A percentile compares a stretch with the other conserved stretches of the same genome.
Evolutionary conservation across 2,797 vertebrate genomes (phyloP).

Genomic region (Momotus momota): DNA sequence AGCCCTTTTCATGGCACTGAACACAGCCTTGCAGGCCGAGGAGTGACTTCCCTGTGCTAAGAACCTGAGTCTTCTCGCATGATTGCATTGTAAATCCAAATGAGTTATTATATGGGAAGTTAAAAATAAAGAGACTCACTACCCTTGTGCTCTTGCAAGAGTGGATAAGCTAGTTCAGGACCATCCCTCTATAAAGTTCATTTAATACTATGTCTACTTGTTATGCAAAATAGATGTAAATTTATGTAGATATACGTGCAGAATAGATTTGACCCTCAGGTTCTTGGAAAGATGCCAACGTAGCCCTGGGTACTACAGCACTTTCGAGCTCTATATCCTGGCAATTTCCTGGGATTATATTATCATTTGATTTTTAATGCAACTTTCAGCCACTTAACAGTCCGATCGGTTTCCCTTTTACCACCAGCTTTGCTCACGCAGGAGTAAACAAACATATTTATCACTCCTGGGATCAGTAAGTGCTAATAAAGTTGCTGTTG

Average conservation of each 20-base stretch:
- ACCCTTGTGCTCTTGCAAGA: neutral
- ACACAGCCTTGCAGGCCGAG: accelerated
- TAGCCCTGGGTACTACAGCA: neutral
- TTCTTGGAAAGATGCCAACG: neutral
- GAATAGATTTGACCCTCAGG: conserved; percentile 51
- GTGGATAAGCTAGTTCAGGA: neutral
- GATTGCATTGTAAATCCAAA: neutral
- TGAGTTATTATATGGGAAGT: neutral
- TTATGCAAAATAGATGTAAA: conserved; percentile 54
- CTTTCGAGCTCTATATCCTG: conserved; percentile 14
- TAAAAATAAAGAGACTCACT: neutral
- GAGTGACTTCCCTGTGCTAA: neutral
- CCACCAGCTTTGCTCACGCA: conserved; percentile 57
- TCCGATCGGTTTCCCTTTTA: conserved; percentile 67
- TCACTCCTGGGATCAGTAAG: conserved; percentile 75
- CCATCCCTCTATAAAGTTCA: accelerated
- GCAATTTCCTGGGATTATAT: conserved; percentile 63
- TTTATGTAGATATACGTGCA: conserved; percentile 19
- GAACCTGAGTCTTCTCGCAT: neutral
- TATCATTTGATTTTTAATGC: conserved; percentile 51
- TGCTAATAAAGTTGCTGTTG: conserved; percentile 77
- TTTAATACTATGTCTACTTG: neutral
- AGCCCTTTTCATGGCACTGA: neutral
- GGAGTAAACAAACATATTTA: conserved; percentile 79
- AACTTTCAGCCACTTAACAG: conserved; percentile 61